Evolutionary conservation across 2,888 invertebrate genomes (phyloP), one percentile per base, ranked within the genome.

Genomic region (Drosophila picticornis): DNA sequence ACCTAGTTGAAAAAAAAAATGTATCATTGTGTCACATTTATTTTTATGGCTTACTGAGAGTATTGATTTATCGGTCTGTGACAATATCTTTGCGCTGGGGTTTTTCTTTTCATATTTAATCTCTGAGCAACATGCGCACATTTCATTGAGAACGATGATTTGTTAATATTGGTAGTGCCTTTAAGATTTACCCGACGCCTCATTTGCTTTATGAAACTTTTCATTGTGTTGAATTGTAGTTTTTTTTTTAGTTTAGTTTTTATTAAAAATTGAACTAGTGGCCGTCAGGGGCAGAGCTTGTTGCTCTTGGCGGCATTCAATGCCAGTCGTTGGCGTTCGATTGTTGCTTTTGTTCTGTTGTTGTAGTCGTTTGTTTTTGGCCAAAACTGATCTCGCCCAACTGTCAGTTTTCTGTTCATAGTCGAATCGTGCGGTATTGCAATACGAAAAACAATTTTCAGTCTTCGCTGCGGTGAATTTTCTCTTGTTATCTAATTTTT

Each of bases 331-430:
- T 76, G 76, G 78, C 78, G 76, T 75, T 74, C 73, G 72, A 67
- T 75, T 75, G 69, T 75, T 78, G 75, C 58, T 73, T 51, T 72
- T 80, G 76, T 59, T 65, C 71, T 81, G 80, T 81, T 81, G 76
- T 86, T 80, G 80, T 83, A 81, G 90, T 89, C 85, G 84, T 62
- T 78, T 82, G 77, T 68, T 74, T 86, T 90, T 91, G 81, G 80
- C 79, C 89, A 91, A 91, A 90, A 91, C 91, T 91, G 91, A 91
- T 91, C 89, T 91, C 90, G 86, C 88, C 83, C 83, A 91, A 91
- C 83, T 91, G 91, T 91, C 91, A 91, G 91, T 87, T 89, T 87
- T 80, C 84, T 58, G 83, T 80, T 88, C 74, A 83, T 75, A 72
- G 90, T 72, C 90, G 87, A 88, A 77, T 83, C 86, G 87, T 81